phyloP scores from a whole-genome alignment of 2,888 invertebrate species.

The Aspidiotus rigidus region DNA sequence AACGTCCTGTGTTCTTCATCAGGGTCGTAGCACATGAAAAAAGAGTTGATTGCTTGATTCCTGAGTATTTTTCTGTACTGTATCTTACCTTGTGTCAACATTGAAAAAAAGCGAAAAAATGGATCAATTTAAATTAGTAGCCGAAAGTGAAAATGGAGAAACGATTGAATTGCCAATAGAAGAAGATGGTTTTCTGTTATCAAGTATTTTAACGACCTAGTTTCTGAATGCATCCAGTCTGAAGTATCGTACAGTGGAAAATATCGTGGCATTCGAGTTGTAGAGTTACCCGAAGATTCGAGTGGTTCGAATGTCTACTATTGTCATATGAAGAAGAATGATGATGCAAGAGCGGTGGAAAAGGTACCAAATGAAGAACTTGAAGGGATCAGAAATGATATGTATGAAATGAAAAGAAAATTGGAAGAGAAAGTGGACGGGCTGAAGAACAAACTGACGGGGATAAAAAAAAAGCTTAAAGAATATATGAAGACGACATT shows the following conservation, averaged over 20 bases:
- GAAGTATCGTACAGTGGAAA: slow-evolving; percentile 87
- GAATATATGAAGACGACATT: too few species aligned
- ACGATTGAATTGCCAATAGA: slow-evolving; percentile 93
- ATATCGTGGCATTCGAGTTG: slow-evolving; percentile 50
- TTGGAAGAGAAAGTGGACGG: too few species aligned
- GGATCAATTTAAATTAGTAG: slow-evolving; percentile 55
- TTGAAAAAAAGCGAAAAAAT: slow-evolving; percentile 1
- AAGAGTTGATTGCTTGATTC: too few species aligned
- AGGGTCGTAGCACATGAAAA: too few species aligned
- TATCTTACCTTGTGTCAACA: neutral
- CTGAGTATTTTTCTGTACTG: neutral
- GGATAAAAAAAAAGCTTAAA: too few species aligned
- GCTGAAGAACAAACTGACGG: too few species aligned
- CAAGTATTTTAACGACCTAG: slow-evolving; percentile 89
- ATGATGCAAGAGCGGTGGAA: slow-evolving; percentile 1
- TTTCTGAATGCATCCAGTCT: slow-evolving; percentile 96
- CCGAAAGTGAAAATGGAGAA: slow-evolving; percentile 91
- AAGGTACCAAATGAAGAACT: neutral
- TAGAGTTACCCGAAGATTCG: slow-evolving; percentile 2
- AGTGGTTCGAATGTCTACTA: neutral
- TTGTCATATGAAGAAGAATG: neutral
- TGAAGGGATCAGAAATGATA: too few species aligned
- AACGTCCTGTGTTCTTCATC: too few species aligned
- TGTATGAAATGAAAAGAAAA: too few species aligned
- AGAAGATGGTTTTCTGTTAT: slow-evolving; percentile 78